A percentile compares a stretch with the other conserved stretches of the same genome.
Evolutionary conservation across 2,888 invertebrate genomes (phyloP).

Genomic region (Argynnis bischoffii): DNA sequence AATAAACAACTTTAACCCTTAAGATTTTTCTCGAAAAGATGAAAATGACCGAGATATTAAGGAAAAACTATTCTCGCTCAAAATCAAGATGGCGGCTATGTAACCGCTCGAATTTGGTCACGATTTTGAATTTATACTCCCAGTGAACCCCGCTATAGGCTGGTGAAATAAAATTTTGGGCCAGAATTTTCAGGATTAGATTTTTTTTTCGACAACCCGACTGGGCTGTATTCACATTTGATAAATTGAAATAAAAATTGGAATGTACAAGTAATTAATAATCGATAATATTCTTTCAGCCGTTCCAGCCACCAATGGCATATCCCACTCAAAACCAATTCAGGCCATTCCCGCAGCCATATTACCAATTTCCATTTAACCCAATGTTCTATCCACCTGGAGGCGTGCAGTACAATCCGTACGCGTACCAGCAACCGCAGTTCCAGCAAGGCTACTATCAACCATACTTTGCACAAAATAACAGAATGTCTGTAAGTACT

Average conservation of each 20-base stretch:
- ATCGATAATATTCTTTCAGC: constrained; percentile 32
- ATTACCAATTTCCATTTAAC: constrained; percentile 78
- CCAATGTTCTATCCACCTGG: constrained; percentile 68
- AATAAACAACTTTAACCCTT: no score
- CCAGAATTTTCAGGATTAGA: no score
- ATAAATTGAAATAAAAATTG: not conserved
- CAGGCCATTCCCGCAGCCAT: constrained; percentile 73
- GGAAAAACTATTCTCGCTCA: no score
- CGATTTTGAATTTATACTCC: no score
- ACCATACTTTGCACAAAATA: constrained; percentile 64
- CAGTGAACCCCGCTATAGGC: no score
- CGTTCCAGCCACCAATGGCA: constrained; percentile 55
- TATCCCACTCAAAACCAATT: constrained; percentile 71
- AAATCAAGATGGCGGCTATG: no score
- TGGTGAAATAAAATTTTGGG: no score
- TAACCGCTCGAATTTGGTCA: no score
- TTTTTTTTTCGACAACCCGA: no score
- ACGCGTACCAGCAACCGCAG: constrained; percentile 56
- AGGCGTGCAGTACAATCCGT: constrained; percentile 67
- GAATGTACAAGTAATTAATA: not conserved
- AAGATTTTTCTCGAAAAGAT: no score
- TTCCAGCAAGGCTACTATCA: constrained; percentile 66
- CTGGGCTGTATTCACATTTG: no score
- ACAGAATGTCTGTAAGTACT: constrained; percentile 80
- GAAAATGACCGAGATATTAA: no score